Conservation (phyloP, 1,140 invertebrate species). For the Heliconius nattereri region DNA sequence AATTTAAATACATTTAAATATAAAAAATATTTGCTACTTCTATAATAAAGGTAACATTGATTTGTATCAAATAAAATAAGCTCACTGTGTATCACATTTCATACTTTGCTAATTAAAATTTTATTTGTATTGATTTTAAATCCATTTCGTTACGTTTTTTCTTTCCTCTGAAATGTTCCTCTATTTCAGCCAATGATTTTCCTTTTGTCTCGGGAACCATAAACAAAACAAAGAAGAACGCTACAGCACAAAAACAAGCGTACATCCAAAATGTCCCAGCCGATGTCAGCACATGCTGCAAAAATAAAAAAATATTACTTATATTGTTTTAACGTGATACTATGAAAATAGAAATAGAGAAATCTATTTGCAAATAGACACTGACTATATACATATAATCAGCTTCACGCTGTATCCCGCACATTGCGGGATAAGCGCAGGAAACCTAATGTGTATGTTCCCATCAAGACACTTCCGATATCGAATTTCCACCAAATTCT, state of each 20-base stretch:
- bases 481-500: no score
- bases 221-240: conserved; percentile 83
- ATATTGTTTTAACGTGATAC: no score
- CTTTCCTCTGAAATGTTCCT: conserved; percentile 67
- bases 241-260: conserved; percentile 84
- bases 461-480: no score
- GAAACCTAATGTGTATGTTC: no score
- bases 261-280: conserved; percentile 89
- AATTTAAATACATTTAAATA: no score
- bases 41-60: neutral
- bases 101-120: conserved; percentile 34
- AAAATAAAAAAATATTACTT: conserved; percentile 25
- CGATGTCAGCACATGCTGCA: conserved; percentile 73
- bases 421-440: no score
- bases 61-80: neutral
- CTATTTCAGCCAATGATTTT: conserved; percentile 86
- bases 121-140: conserved; percentile 53
- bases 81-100: neutral
- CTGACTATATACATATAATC: no score
- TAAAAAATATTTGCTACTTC: no score
- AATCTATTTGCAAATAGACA: no score
- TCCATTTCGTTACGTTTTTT: conserved; percentile 53
- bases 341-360: no score
- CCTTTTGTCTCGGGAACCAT: conserved; percentile 87
- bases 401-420: no score